Base-by-base conservation (phyloP, 2,888 invertebrate genomes). In the Scaptomyza polygonia region DNA sequence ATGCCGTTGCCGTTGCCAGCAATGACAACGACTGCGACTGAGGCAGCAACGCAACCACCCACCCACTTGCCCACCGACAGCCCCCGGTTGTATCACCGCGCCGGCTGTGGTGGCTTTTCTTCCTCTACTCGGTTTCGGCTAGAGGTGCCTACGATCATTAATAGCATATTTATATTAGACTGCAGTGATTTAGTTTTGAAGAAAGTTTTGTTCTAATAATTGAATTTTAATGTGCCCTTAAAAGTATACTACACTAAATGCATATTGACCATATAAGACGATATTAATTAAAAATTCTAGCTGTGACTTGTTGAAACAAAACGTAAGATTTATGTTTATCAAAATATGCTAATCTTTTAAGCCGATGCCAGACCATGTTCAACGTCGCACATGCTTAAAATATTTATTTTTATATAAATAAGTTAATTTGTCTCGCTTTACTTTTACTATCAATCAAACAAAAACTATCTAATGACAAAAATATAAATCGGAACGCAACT, bases 51-150 rank as follows among this genome's bases (percentile, higher is more conserved):
- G 40, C 45, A 25, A 25, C 16, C 34, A 42, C 4, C n/a, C n/a
- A 34, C 61, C 64, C 59, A 70, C 78, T 2, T 6, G 8, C 14
- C 36, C 71, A 63, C 61, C 81, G 64, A 62, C 57, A 62, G 56
- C 21, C 16, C 36, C 16, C 16, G 2, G 42, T 18, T 21, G 45
- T 42, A 27, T 43, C 12, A 21, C 43, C 36, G 49, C 36, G 45
- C 9, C 29, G 36, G 16, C 43, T 27, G 18, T 18, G 36, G 18
- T 32, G 21, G 14, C 9, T 44, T 40, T 44, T 40, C 42, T 58
- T 55, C 36, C 32, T 44, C 52, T 53, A 18, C 40, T 14, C 72
- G 53, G 30, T 66, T 72, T 47, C 47, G 56, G 7, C 42, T 72
- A 71, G 65, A 71, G 77, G 45, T 72, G 77, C 9, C 59, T 42